These are phyloP conservation scores for Eumaeus atala DNA, from an alignment of 1,140 invertebrate genomes.

Conservation along the genomic window DNA sequence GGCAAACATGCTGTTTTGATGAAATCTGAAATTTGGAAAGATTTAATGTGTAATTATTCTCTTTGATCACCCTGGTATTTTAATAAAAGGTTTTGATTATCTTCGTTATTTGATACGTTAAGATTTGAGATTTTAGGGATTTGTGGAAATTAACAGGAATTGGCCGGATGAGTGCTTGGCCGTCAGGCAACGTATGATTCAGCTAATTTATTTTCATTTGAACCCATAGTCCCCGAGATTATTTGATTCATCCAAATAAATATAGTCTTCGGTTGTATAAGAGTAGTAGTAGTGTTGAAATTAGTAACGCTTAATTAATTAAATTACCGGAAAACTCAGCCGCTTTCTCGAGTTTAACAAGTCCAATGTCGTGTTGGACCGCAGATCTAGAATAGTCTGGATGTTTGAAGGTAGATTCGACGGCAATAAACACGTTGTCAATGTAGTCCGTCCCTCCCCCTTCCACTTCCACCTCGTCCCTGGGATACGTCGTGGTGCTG, in stretches of 20 bases:
- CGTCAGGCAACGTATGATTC: too few relatives aligned
- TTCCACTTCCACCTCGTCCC: constrained; percentile 23
- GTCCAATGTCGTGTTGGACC: constrained; percentile 28
- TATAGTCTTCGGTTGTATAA: too few relatives aligned
- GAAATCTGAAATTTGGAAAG: constrained; percentile 35
- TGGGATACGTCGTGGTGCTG: constrained; percentile 27
- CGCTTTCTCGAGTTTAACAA: constrained; percentile 21
- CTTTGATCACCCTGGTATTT: not conserved
- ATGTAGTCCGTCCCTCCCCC: constrained; percentile 23
- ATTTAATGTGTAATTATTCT: constrained; percentile 4
- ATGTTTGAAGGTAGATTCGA: constrained; percentile 18
- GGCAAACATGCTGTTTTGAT: constrained; percentile 44
- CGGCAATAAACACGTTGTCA: constrained; percentile 18
- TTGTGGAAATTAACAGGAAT: too few relatives aligned
- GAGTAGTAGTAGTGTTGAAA: too few relatives aligned
- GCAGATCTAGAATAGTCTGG: constrained; percentile 11
- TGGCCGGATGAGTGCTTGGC: too few relatives aligned
- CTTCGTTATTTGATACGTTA: too few relatives aligned
- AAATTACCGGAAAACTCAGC: constrained; percentile 25
- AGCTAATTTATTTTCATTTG: too few relatives aligned
- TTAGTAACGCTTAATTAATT: not conserved
- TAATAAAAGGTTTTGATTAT: not conserved
- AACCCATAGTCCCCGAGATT: too few relatives aligned
- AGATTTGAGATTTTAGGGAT: too few relatives aligned
- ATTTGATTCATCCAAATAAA: too few relatives aligned